These are phyloP conservation scores for Sympetrum striolatum DNA, from an alignment of 2,888 invertebrate genomes.

Conservation along the genomic window DNA sequence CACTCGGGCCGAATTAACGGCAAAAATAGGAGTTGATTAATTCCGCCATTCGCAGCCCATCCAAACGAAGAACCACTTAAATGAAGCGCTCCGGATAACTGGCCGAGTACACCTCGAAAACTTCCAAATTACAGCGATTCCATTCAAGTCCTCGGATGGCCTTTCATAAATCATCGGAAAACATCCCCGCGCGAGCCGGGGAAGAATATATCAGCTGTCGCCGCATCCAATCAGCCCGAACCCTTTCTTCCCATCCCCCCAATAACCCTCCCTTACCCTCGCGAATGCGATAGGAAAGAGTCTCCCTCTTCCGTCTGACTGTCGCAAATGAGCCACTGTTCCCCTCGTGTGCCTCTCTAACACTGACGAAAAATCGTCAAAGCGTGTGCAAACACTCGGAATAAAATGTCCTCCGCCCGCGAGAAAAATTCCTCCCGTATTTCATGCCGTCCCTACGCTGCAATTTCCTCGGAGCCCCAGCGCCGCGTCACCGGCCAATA, in stretches of 20 bases:
- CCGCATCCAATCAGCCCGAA: slow-evolving; percentile 58
- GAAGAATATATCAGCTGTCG: slow-evolving; percentile 51
- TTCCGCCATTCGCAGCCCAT: neutral
- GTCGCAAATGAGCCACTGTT: neutral
- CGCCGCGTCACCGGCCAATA: no score
- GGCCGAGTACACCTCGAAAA: neutral
- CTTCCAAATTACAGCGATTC: neutral
- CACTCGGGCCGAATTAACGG: no score
- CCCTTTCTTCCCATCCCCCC: slow-evolving; percentile 50
- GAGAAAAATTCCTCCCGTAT: slow-evolving; percentile 54
- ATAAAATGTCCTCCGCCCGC: slow-evolving; percentile 52
- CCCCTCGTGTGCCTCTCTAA: neutral
- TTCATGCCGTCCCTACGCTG: no score
- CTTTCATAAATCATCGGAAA: neutral
- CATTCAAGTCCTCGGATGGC: neutral
- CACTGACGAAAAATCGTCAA: neutral
- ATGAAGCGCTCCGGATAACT: neutral
- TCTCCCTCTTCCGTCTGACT: neutral
- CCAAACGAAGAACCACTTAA: neutral
- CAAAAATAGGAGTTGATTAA: neutral
- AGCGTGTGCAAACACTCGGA: neutral
- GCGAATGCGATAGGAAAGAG: neutral
- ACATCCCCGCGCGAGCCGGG: neutral
- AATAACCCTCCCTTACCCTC: slow-evolving; percentile 25
- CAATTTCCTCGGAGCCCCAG: no score